phyloP scores from a whole-genome alignment of 1,140 invertebrate genomes.

The Augochlora pura region DNA sequence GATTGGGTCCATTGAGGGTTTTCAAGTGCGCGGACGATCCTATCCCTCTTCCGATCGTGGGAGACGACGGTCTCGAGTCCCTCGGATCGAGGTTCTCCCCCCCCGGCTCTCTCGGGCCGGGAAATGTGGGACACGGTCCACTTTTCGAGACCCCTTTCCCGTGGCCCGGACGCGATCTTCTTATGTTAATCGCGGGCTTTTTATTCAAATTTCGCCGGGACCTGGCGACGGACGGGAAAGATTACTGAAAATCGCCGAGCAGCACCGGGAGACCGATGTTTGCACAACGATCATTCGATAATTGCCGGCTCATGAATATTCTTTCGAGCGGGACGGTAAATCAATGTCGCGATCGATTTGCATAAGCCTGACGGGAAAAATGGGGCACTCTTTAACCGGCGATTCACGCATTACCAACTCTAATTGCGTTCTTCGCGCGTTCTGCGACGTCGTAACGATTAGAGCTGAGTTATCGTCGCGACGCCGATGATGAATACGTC shows the following conservation, averaged over 20 bases:
- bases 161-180: background rate
- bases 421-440: conserved; percentile 19
- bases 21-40: conserved; percentile 67
- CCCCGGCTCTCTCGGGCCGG: no score
- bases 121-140: background rate
- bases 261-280: background rate
- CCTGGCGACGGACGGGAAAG: background rate
- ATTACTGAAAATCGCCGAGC: background rate
- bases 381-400: background rate
- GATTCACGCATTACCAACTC: conserved; percentile 1
- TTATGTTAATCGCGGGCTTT: background rate
- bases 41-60: conserved; percentile 69
- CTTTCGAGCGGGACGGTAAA: background rate
- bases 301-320: conserved; percentile 8
- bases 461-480: background rate
- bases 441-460: background rate
- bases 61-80: conserved; percentile 59
- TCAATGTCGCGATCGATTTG: background rate
- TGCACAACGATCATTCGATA: background rate
- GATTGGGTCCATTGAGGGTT: conserved; percentile 75
- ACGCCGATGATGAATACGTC: conserved; percentile 12
- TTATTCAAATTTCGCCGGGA: background rate
- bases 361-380: background rate
- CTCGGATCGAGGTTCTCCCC: background rate
- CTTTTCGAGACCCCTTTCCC: background rate